Evolutionary conservation across 2,888 invertebrate species (phyloP).

Genomic region (Metopia argyrocephala): DNA sequence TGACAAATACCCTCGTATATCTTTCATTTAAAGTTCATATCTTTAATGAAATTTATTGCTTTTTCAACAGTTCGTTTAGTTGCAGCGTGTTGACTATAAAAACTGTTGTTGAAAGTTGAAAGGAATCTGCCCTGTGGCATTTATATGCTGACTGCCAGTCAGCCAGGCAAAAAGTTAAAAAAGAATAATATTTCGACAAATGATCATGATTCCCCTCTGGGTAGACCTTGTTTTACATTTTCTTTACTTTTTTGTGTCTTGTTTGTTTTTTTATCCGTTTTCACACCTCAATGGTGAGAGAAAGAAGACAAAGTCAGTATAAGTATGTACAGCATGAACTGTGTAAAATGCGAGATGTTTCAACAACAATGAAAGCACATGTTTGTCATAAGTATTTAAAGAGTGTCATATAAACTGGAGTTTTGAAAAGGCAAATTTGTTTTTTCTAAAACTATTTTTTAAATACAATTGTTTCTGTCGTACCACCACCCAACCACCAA

Average conservation of each 20-base stretch:
- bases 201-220: background rate
- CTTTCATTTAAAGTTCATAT: slow-evolving; percentile 43
- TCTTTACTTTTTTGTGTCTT: background rate
- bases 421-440: background rate
- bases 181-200: slow-evolving; percentile 23
- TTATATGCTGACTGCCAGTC: background rate
- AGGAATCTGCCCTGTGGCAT: background rate
- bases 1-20: slow-evolving; percentile 14
- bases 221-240: background rate
- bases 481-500: too few relatives aligned
- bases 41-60: slow-evolving; percentile 40
- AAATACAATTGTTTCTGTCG: too few relatives aligned
- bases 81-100: background rate
- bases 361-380: background rate
- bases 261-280: slow-evolving; percentile 3
- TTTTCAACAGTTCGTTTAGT: slow-evolving; percentile 28
- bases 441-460: too few relatives aligned
- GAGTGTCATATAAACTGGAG: background rate
- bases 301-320: slow-evolving; percentile 20
- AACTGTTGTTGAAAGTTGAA: slow-evolving; percentile 15
- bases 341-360: slow-evolving; percentile 16
- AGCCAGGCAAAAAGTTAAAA: background rate
- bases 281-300: slow-evolving; percentile 28
- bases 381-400: background rate
- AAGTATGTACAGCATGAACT: too few relatives aligned